Conservation (phyloP, 1,140 invertebrate species). For the Samia ricini region DNA sequence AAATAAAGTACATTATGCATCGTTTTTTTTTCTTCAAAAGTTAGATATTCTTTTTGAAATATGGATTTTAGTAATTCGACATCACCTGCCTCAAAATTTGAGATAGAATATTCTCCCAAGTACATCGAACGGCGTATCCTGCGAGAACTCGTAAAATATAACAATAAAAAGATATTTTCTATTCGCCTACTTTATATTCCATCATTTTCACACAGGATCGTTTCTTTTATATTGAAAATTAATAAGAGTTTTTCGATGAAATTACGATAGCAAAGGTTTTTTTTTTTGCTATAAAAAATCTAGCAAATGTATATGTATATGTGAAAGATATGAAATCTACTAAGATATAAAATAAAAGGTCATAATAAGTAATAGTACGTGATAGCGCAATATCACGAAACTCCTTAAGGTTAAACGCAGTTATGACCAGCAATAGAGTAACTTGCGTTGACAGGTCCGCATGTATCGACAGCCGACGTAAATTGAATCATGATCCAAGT, state of each 20-base stretch:
- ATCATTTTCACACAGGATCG: background rate
- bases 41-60: background rate
- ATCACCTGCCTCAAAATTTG: conserved; percentile 29
- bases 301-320: too few relatives aligned
- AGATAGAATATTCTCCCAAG: conserved; percentile 22
- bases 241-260: background rate
- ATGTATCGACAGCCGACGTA: too few relatives aligned
- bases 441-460: too few relatives aligned
- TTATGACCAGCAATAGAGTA: too few relatives aligned
- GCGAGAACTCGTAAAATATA: conserved; percentile 6
- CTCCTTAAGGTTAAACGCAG: too few relatives aligned
- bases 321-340: too few relatives aligned
- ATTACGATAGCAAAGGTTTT: too few relatives aligned
- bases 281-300: too few relatives aligned
- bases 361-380: too few relatives aligned
- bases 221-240: conserved; percentile 1
- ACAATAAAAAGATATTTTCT: conserved; percentile 6
- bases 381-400: too few relatives aligned
- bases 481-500: too few relatives aligned
- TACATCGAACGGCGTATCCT: conserved; percentile 11
- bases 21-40: background rate
- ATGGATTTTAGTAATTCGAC: background rate
- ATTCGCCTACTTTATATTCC: background rate
- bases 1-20: background rate
- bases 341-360: too few relatives aligned